These are phyloP conservation scores for Nephrotoma appendiculata DNA, from an alignment of 2,888 invertebrate genomes.

Conservation along the genomic window DNA sequence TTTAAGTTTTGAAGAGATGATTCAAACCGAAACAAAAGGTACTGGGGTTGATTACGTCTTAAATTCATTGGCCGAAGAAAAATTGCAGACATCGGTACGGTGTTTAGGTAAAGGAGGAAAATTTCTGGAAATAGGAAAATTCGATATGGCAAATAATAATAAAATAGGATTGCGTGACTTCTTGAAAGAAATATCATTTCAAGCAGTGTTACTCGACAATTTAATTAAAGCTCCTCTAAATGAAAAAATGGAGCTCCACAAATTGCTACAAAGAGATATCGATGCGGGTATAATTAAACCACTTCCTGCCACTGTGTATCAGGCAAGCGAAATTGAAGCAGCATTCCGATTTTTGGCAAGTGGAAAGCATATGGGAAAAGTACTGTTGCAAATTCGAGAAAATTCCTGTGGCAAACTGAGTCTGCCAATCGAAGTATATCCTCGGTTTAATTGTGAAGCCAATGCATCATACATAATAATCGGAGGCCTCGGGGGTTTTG, in stretches of 20 bases:
- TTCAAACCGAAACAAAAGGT: slow-evolving; percentile 65
- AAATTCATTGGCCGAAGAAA: slow-evolving; percentile 87
- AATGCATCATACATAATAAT: slow-evolving; percentile 42
- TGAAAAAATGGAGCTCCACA: not conserved
- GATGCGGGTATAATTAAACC: slow-evolving; percentile 52
- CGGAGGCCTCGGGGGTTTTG: slow-evolving; percentile 85
- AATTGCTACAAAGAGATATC: slow-evolving; percentile 43
- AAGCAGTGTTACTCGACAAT: slow-evolving; percentile 62
- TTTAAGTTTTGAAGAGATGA: slow-evolving; percentile 72
- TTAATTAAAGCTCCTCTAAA: slow-evolving; percentile 35
- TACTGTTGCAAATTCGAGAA: slow-evolving; percentile 30
- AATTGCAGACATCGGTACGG: slow-evolving; percentile 55
- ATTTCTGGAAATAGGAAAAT: slow-evolving; percentile 79
- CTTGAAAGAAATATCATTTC: slow-evolving; percentile 56
- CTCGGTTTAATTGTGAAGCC: slow-evolving; percentile 24
- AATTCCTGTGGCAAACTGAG: slow-evolving; percentile 17
- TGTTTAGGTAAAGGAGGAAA: slow-evolving; percentile 46
- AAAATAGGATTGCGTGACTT: slow-evolving; percentile 48
- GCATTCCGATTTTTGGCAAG: slow-evolving; percentile 52
- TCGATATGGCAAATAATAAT: slow-evolving; percentile 56
- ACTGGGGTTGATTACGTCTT: slow-evolving; percentile 80
- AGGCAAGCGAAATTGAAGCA: slow-evolving; percentile 47
- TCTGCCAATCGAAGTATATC: slow-evolving; percentile 21
- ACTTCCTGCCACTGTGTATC: slow-evolving; percentile 47
- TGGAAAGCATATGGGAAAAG: slow-evolving; percentile 73